Evolutionary conservation across 2,113 vertebrate genomes (phyloP).

Genomic region (Anoplopoma fimbria): DNA sequence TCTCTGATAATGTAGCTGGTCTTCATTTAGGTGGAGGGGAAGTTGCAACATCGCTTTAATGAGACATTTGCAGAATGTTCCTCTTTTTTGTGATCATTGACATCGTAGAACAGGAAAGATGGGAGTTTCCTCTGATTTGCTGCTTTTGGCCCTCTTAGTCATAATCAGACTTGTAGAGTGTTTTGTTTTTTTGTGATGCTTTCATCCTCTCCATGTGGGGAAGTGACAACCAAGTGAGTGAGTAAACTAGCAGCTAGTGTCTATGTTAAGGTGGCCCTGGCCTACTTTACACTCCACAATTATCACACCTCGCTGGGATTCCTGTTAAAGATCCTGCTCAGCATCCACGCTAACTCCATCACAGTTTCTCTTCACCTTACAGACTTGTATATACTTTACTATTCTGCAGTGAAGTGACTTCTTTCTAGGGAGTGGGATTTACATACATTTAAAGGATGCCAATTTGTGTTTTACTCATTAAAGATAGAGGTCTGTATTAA

Average conservation of each 20-base stretch:
- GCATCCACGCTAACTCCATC: neutral
- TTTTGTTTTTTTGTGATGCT: neutral
- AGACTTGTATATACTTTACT: constrained; percentile 18
- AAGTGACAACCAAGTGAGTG: constrained; percentile 21
- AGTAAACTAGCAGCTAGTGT: neutral
- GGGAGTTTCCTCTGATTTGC: constrained; percentile 8
- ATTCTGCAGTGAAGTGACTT: neutral
- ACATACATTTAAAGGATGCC: neutral
- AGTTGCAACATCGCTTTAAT: constrained; percentile 34
- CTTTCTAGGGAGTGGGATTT: neutral
- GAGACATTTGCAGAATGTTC: constrained; percentile 18
- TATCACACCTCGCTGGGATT: constrained; percentile 19
- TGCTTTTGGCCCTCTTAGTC: neutral
- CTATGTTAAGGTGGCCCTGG: constrained; percentile 25
- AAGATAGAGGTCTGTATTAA: constrained; percentile 15
- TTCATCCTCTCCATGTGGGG: neutral
- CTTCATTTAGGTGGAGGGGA: neutral
- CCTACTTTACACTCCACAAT: constrained; percentile 27
- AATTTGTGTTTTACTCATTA: constrained; percentile 35
- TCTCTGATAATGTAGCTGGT: neutral
- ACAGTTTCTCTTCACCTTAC: neutral
- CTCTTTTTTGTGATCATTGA: constrained; percentile 22
- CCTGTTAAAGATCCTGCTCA: constrained; percentile 21
- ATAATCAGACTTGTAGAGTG: neutral
- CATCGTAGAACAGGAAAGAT: neutral